These are phyloP conservation scores for Lontra canadensis DNA, from an alignment of 2,113 vertebrate species.

Conservation along the genomic window DNA sequence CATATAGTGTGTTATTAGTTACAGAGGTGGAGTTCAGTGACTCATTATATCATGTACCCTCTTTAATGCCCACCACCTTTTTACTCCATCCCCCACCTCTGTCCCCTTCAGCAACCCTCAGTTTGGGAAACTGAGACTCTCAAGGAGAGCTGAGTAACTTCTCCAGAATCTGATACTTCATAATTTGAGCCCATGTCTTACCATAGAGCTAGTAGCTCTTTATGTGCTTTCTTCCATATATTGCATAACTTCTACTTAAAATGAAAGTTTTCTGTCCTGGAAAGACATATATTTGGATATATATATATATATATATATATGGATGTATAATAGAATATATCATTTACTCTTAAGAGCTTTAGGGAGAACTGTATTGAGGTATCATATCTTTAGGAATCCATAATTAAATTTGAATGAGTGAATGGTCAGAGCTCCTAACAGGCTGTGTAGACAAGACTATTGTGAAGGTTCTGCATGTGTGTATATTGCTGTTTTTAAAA, in stretches of 20 bases:
- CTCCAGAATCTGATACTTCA: neutral
- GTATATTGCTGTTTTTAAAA: slow-evolving; percentile 31
- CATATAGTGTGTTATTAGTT: neutral
- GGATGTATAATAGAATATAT: neutral
- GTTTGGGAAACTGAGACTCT: neutral
- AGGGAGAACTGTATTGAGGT: neutral
- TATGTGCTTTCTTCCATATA: neutral
- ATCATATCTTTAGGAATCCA: neutral
- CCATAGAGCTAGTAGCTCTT: neutral
- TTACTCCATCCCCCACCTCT: too few species aligned
- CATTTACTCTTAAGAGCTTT: neutral
- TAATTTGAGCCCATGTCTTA: neutral
- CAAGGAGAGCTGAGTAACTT: neutral
- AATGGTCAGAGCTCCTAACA: neutral
- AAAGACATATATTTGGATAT: too few species aligned
- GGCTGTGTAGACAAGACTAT: neutral
- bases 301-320: neutral
- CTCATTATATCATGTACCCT: too few species aligned
- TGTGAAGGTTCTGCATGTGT: neutral
- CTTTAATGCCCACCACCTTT: too few species aligned
- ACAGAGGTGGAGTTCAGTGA: too few species aligned
- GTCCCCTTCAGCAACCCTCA: too few species aligned
- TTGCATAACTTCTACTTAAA: neutral
- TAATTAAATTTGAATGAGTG: neutral
- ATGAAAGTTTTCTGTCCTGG: neutral